These are phyloP conservation scores for Lasioglossum lativentre DNA, from an alignment of 2,888 invertebrate species.

Conservation along the genomic window DNA sequence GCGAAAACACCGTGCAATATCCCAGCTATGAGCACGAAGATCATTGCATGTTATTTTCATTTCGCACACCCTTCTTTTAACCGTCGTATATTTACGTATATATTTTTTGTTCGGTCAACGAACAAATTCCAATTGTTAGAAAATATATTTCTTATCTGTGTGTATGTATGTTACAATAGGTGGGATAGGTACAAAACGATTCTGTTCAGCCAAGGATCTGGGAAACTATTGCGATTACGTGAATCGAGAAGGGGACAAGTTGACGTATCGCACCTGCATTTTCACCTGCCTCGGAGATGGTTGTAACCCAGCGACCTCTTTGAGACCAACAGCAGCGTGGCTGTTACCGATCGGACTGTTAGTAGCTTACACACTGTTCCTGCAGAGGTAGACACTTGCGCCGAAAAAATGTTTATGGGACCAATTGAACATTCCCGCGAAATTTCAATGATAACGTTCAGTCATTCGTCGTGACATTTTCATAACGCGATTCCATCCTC, in stretches of 20 bases:
- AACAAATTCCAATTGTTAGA: background rate
- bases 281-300: conserved; percentile 94
- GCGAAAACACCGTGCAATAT: no score
- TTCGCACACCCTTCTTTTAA: background rate
- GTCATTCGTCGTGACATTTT: background rate
- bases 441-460: conserved; percentile 3
- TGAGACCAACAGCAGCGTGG: conserved; percentile 42
- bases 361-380: conserved; percentile 26
- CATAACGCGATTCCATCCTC: background rate
- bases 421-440: conserved; percentile 13
- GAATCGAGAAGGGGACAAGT: conserved; percentile 92
- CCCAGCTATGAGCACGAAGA: background rate
- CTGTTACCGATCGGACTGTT: conserved; percentile 37
- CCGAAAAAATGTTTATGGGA: background rate
- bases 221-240: conserved; percentile 97
- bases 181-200: conserved; percentile 95
- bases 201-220: conserved; percentile 93
- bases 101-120: background rate
- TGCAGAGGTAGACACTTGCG: conserved; percentile 50
- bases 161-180: conserved; percentile 85
- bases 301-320: conserved; percentile 89
- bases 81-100: background rate
- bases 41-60: background rate
- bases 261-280: conserved; percentile 94
- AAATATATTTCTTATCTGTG: conserved; percentile 14